phyloP scores from a whole-genome alignment of 2,113 vertebrate genomes.

The Eira barbara region DNA sequence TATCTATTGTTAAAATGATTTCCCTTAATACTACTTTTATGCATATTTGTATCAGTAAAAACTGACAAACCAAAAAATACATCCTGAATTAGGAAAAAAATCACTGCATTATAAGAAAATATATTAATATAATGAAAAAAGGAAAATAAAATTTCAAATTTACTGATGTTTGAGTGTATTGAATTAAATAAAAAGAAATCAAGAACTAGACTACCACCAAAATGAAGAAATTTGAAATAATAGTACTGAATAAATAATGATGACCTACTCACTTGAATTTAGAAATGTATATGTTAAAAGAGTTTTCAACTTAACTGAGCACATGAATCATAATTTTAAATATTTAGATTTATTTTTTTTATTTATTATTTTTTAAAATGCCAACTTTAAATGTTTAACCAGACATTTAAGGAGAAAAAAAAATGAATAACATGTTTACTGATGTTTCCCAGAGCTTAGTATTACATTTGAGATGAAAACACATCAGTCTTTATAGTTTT shows the following conservation, averaged over 20 bases:
- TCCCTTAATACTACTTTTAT: not conserved
- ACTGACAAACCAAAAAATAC: not conserved
- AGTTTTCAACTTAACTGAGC: not conserved
- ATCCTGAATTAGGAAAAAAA: not conserved
- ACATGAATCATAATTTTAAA: not conserved
- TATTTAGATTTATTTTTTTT: not conserved
- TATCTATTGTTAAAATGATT: not conserved
- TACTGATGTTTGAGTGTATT: not conserved
- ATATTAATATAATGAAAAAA: not conserved
- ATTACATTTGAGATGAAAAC: not conserved
- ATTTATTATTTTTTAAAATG: conserved; percentile 7
- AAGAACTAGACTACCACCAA: not conserved
- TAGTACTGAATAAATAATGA: not conserved
- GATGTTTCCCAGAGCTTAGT: not conserved
- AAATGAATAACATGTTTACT: not conserved
- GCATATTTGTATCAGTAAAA: not conserved
- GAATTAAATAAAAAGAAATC: not conserved
- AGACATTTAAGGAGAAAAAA: not conserved
- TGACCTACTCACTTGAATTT: not conserved
- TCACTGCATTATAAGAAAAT: not conserved
- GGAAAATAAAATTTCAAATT: not conserved
- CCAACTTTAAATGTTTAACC: not conserved
- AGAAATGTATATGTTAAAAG: not conserved
- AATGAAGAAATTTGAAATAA: not conserved
- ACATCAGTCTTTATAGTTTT: not conserved